Evolutionary conservation across 2,113 vertebrate genomes (phyloP), one percentile per base, ranked within the genome.

Genomic region (Phainopepla nitens): DNA sequence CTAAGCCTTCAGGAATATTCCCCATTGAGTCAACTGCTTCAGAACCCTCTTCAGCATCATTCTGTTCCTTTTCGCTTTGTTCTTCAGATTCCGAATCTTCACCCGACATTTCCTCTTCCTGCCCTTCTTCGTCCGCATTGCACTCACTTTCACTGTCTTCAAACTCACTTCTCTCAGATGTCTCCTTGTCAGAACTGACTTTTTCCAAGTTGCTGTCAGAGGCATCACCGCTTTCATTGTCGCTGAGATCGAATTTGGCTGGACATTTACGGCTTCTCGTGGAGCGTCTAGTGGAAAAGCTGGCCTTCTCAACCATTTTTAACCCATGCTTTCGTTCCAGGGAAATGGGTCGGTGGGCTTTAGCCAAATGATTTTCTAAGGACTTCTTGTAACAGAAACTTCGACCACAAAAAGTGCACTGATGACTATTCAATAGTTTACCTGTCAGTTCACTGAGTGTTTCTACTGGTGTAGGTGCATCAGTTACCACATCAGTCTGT

Each of bases 1-100:
- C 98, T 82, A 99, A 97, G 58, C 99, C 99, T 71, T 99, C 98
- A 16, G 98, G 98, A 95, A 98, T 98, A 62, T 90, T 97, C 72
- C 96, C 96, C 73, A 98, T 96, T 7, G 97, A 93, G 54, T 97
- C 97, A n/a, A 95, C 93, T 23, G 92, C 81, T 45, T 98, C 98
- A 7, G 97, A 95, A 50, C 94, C 95, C 44, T 97, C 98, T 94
- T 98, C 98, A 2, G 47, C 82, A 61, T 97, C 97, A 35, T 97
- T 96, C 61, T 93, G 94, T 5, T 98, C 98, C 62, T 95, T 96
- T 35, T 97, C 98, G 17, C 97, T 97, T 62, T 97, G 98, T 3
- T 95, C 96, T 88, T 98, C 98, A 14, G 93, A 91, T 71, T 97
- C 97, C 1, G 97, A 97, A 75, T 95, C 97, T 64, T 98, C 97